These are phyloP conservation scores for Polylopha cassiicola DNA, from an alignment of 2,888 invertebrate genomes.

Conservation along the genomic window DNA sequence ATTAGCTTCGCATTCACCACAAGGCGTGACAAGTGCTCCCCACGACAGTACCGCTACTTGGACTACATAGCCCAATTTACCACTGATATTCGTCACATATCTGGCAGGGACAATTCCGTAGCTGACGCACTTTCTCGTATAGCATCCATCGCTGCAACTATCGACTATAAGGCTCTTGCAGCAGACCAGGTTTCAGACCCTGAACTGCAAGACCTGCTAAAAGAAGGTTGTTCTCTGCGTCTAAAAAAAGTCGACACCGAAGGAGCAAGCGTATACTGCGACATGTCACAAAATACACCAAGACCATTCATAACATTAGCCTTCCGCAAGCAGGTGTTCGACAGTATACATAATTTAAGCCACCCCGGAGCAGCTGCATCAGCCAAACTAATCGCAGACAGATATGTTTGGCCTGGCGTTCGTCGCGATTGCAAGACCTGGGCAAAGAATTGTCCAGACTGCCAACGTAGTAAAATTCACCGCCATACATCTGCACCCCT, in stretches of 20 bases:
- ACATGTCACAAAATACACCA: neutral
- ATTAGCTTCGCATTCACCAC: no score
- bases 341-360: conserved; percentile 20
- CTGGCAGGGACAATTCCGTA: conserved; percentile 18
- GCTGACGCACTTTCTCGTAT: conserved; percentile 11
- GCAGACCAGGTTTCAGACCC: neutral
- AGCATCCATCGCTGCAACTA: neutral
- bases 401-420: conserved; percentile 27
- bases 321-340: conserved; percentile 16
- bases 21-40: conserved; percentile 18
- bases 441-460: conserved; percentile 31
- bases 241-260: conserved; percentile 2
- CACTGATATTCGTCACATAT: conserved; percentile 11
- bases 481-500: conserved; percentile 30
- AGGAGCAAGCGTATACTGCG: neutral
- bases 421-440: conserved; percentile 28
- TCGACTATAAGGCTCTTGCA: no score
- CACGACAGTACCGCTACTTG: conserved; percentile 11
- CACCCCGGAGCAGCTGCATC: conserved; percentile 24
- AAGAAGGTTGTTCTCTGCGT: neutral
- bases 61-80: conserved; percentile 15
- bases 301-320: conserved; percentile 23
- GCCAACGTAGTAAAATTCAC: conserved; percentile 39
- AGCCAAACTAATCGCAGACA: conserved; percentile 20
- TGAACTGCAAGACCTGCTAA: conserved; percentile 2